phyloP scores from a whole-genome alignment of 2,888 invertebrate genomes.

The Endotricha flammealis region DNA sequence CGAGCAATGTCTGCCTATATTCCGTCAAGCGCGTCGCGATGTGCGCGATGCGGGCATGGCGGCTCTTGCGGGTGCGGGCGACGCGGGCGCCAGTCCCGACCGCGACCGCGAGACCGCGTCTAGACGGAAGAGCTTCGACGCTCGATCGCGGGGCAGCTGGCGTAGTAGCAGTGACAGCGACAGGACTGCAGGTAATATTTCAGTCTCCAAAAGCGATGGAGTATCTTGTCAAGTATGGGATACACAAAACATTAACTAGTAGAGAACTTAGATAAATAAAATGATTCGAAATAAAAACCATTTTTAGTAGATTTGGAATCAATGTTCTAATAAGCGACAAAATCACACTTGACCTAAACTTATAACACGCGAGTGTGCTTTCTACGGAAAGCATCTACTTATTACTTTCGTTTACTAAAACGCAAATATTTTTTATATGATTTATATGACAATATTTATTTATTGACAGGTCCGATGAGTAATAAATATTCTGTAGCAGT shows the following conservation, averaged over 20 bases:
- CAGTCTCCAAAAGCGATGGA: too few species aligned
- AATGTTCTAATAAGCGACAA: too few species aligned
- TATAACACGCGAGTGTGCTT: too few species aligned
- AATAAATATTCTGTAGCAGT: too few species aligned
- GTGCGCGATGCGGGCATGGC: slow-evolving; percentile 80
- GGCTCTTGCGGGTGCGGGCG: slow-evolving; percentile 42
- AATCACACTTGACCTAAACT: too few species aligned
- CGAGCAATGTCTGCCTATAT: slow-evolving; percentile 89
- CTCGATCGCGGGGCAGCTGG: neutral
- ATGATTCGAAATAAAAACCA: too few species aligned
- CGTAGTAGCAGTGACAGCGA: slow-evolving; percentile 20
- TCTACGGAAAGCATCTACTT: neutral
- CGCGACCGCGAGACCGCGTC: slow-evolving; percentile 4
- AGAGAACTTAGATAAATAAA: too few species aligned
- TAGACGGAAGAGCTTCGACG: slow-evolving; percentile 8
- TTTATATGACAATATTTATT: too few species aligned
- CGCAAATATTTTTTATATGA: neutral
- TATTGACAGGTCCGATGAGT: too few species aligned
- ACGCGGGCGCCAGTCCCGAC: slow-evolving; percentile 25
- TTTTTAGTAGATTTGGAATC: too few species aligned
- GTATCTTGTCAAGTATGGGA: too few species aligned
- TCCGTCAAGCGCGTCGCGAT: slow-evolving; percentile 88
- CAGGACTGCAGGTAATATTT: slow-evolving; percentile 15
- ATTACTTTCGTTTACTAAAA: neutral
- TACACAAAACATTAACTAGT: too few species aligned